These are phyloP conservation scores for Parus major DNA, from an alignment of 2,113 vertebrate genomes.

Conservation along the genomic window DNA sequence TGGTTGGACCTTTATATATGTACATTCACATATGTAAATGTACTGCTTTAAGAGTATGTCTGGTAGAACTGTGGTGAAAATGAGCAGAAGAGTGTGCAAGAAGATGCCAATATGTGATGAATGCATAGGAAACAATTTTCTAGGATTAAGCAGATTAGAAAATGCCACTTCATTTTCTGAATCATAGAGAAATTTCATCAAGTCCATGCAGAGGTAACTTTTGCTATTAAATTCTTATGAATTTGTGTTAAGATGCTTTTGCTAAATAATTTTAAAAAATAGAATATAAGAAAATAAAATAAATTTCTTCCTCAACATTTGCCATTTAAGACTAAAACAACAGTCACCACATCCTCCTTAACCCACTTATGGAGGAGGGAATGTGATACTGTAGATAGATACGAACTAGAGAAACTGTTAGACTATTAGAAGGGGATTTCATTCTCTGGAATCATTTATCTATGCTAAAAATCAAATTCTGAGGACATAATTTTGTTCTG, in stretches of 20 bases:
- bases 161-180: not conserved
- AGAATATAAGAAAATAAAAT: not conserved
- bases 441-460: not conserved
- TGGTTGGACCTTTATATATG: not conserved
- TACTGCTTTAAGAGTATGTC: not conserved
- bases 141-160: not conserved
- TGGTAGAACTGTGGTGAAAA: not conserved
- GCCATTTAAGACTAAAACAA: not conserved
- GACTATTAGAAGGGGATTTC: not conserved
- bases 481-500: not conserved
- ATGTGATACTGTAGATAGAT: not conserved
- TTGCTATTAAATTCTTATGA: not conserved
- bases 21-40: rapidly evolving
- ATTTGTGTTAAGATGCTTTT: not conserved
- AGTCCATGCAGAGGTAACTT: not conserved
- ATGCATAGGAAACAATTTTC: not conserved
- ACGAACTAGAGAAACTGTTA: not conserved
- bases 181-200: not conserved
- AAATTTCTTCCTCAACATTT: not conserved
- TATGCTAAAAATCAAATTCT: not conserved
- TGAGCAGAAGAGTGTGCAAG: not conserved
- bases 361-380: rapidly evolving
- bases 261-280: not conserved
- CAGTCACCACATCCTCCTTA: not conserved
- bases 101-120: not conserved